These are phyloP conservation scores for Trematomus loennbergii DNA, from an alignment of 2,113 vertebrate species.

Conservation along the genomic window DNA sequence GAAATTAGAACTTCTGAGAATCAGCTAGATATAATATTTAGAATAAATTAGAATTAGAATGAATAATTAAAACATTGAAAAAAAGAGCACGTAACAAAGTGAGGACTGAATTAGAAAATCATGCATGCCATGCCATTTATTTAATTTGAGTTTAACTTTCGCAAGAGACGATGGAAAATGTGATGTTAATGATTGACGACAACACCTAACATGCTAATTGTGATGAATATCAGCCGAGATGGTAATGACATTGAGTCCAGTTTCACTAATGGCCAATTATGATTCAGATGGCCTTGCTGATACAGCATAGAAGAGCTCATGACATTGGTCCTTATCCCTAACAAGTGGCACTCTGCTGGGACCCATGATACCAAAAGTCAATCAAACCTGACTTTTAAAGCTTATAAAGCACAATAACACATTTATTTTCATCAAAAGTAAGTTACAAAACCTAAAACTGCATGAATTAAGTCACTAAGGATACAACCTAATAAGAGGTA, in stretches of 20 bases:
- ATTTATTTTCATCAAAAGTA: neutral
- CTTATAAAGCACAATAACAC: neutral
- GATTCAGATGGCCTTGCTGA: slow-evolving; percentile 54
- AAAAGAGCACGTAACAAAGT: neutral
- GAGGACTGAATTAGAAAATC: neutral
- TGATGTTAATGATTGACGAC: slow-evolving; percentile 22
- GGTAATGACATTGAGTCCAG: slow-evolving; percentile 30
- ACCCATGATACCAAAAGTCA: slow-evolving; percentile 2
- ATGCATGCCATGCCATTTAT: neutral
- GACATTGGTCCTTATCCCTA: slow-evolving; percentile 13
- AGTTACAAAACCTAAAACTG: neutral
- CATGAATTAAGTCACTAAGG: neutral
- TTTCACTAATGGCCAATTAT: slow-evolving; percentile 45
- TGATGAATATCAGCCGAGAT: slow-evolving; percentile 36
- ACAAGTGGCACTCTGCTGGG: slow-evolving; percentile 2
- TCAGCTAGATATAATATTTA: neutral
- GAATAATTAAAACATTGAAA: neutral
- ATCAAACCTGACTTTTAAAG: slow-evolving; percentile 4
- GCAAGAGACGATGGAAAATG: neutral
- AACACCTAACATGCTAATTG: slow-evolving; percentile 26
- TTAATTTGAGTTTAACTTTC: neutral
- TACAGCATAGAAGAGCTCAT: slow-evolving; percentile 15
- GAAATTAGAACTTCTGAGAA: neutral
- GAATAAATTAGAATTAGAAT: too few species aligned
- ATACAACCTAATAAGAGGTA: neutral